Evolutionary conservation across 2,888 invertebrate genomes (phyloP), one percentile per base, ranked within the genome.

Genomic region (Artemia sinica): DNA sequence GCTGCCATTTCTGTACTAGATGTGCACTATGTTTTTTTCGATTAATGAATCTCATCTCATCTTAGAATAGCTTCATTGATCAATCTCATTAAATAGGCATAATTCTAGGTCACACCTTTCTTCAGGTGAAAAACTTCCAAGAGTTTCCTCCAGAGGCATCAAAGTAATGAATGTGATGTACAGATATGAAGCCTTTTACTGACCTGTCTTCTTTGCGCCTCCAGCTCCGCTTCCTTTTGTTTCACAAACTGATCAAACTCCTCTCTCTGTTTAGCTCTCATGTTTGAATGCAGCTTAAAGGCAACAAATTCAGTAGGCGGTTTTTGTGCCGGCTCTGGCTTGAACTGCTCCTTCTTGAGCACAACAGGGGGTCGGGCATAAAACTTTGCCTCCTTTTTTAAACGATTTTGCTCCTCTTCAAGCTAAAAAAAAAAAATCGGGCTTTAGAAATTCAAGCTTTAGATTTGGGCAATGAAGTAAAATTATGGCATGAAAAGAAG

Each of bases 181-280:
- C 41, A 41, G 41, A 6, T 41, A 41, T 5, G 41, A 41, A 41
- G 41, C 41, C 41, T 41, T 5, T 41, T 41, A 41, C 63, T 58
- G 9, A 58, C 63, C 11, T 58, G 63, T 58, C 28, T 58, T 28
- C 63, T 58, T 58, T n/a, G 14, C n/a, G 63, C 63, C 63, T 58
- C 63, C 63, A 58, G 28, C 9, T 58, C 63, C 1, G 63, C 63
- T 10, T 58, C 63, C 28, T 58, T 58, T 28, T 58, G 63, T 9
- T 58, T 58, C 14, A 58, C 14, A 28, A 18, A 58, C 10, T 10
- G 10, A 10, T 58, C 63, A 28, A 58, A 58, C 14, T n/a, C 63
- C 63, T 58, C 63, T 10, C 63, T 58, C 2, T n/a, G 14, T 10
- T 58, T 58, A 58, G 63, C 63, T 58, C 63, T 58, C 28, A 8